Evolutionary conservation across 2,888 invertebrate genomes (phyloP), one percentile per base, ranked within the genome.

Genomic region (Trichacis sp.): DNA sequence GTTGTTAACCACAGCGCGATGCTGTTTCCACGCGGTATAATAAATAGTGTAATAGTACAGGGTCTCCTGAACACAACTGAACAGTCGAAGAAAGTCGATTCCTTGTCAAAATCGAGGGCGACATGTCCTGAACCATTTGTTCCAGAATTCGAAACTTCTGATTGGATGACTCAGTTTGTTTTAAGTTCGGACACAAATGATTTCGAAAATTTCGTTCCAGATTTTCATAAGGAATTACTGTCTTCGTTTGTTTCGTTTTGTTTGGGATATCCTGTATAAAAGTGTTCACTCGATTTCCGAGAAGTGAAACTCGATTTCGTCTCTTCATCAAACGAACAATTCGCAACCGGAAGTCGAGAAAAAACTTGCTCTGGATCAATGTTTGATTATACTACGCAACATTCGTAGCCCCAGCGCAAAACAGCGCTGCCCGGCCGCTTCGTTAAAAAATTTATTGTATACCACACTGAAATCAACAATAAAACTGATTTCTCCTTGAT

Each of bases 321-420:
- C 36, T 36, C 12, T 36, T n/a, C 36, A 11, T 36, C n/a, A n/a
- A n/a, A 36, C 36, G 11, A 36, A 2, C n/a, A n/a, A n/a, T n/a
- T n/a, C n/a, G n/a, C n/a, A n/a, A n/a, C 72, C 73, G 72, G 70
- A 73, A 77, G 65, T 73, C 73, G 77, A 72, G 73, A 70, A 67
- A 70, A 77, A 75, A 74, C 71, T 77, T 73, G 74, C 73, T 73
- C 74, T 75, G 72, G 72, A 74, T 77, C 76, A 75, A 74, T 76
- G 76, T 80, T 79, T 80, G 82, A 82, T 82, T 82, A 81, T 81
- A 82, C 81, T 80, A 82, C 80, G 82, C 80, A 81, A 82, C 78
- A 75, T 78, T 74, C 76, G 57, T 76, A 69, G 72, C 75, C 75
- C 70, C 72, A 70, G 70, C 74, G 75, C 73, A 69, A 77, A 74